A percentile compares a stretch with the other conserved stretches of the same genome.
phyloP scores from a whole-genome alignment of 1,140 invertebrate species.

The Aplysia californica region DNA sequence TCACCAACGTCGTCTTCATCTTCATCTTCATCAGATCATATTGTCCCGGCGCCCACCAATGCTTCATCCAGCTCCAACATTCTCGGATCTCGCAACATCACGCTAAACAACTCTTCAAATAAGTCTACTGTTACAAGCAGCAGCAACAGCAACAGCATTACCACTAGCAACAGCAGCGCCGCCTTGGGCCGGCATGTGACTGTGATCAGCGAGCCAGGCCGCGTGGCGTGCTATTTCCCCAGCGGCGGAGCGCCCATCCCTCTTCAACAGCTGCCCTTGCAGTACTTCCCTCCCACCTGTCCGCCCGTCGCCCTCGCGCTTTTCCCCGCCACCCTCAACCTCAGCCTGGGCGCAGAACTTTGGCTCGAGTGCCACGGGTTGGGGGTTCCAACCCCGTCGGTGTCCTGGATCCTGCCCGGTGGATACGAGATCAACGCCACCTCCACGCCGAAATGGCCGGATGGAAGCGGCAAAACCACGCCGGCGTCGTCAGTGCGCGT shows the following conservation, averaged over 20 bases:
- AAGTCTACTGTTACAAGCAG: not conserved
- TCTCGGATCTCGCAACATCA: no score
- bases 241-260: slow-evolving; percentile 34
- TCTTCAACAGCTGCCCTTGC: slow-evolving; percentile 54
- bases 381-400: slow-evolving; percentile 65
- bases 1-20: not conserved
- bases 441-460: no score
- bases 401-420: slow-evolving; percentile 68
- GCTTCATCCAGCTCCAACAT: not conserved
- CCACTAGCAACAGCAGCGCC: slow-evolving; percentile 20
- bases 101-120: no score
- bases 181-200: not conserved
- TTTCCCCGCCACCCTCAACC: slow-evolving; percentile 54
- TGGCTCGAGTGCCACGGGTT: slow-evolving; percentile 67
- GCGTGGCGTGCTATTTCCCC: slow-evolving; percentile 59
- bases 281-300: slow-evolving; percentile 55
- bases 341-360: slow-evolving; percentile 66
- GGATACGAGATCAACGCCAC: slow-evolving; percentile 56
- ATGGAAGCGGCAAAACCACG: no score
- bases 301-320: slow-evolving; percentile 60
- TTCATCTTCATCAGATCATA: not conserved
- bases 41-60: not conserved
- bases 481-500: no score
- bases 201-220: slow-evolving; percentile 53
- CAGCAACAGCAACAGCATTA: slow-evolving; percentile 9